phyloP scores from a whole-genome alignment of 1,140 invertebrate species.

The Pogonomyrmex barbatus region DNA sequence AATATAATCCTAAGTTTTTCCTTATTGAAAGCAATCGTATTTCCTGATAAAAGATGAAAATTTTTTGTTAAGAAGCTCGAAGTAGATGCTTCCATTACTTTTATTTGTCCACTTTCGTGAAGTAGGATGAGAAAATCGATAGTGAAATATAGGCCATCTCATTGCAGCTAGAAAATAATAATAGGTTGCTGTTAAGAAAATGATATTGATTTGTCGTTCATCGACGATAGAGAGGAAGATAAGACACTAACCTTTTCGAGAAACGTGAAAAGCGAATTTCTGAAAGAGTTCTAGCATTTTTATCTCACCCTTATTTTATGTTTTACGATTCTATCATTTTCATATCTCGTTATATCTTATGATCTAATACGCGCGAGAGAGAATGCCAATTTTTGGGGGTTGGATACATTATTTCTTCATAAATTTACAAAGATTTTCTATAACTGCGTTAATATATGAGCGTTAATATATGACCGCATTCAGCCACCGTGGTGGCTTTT shows the following conservation, averaged over 20 bases:
- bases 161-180: constrained; percentile 37
- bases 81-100: constrained; percentile 45
- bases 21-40: constrained; percentile 58
- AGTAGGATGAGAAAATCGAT: constrained; percentile 54
- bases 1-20: not conserved
- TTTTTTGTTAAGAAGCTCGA: constrained; percentile 34
- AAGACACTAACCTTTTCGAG: not conserved
- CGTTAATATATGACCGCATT: not conserved
- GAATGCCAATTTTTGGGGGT: too few species aligned
- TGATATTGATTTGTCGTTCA: constrained; percentile 39
- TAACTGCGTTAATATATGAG: constrained; percentile 25
- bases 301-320: not conserved
- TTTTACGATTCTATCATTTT: not conserved
- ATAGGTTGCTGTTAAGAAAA: constrained; percentile 43
- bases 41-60: constrained; percentile 34
- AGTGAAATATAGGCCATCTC: constrained; percentile 41
- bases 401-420: not conserved
- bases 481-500: constrained; percentile 2
- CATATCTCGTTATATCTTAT: not conserved
- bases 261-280: not conserved
- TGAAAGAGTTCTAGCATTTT: not conserved
- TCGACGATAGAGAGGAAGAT: not conserved
- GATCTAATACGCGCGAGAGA: not conserved
- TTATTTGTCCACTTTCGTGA: constrained; percentile 47
- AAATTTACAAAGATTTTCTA: constrained; percentile 30